Percentiles rank a stretch among this genome's conserved stretches.
These are phyloP conservation scores for Linyphia triangularis DNA, from an alignment of 2,888 invertebrate species.

Conservation along the genomic window DNA sequence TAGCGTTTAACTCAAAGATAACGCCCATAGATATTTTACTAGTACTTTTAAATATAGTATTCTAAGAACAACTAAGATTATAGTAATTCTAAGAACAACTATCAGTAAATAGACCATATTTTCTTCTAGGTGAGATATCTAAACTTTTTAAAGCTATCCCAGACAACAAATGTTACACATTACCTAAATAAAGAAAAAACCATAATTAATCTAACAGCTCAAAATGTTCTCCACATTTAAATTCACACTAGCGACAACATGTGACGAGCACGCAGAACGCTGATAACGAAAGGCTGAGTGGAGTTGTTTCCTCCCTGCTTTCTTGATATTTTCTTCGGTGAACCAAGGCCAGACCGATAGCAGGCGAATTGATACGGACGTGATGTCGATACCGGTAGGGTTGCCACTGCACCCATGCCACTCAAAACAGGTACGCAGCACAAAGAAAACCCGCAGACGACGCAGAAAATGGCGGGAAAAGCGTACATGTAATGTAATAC, in stretches of 20 bases:
- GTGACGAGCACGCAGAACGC: slow-evolving; percentile 55
- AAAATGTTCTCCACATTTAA: not conserved
- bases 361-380: slow-evolving; percentile 66
- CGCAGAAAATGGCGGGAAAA: slow-evolving; percentile 39
- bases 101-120: too few species aligned
- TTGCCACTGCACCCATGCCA: slow-evolving; percentile 57
- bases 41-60: too few species aligned
- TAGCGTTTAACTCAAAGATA: too few species aligned
- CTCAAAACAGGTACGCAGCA: slow-evolving; percentile 51
- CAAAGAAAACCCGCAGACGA: slow-evolving; percentile 10
- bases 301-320: slow-evolving; percentile 57
- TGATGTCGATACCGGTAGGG: slow-evolving; percentile 65
- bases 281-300: slow-evolving; percentile 60
- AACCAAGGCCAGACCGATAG: slow-evolving; percentile 71
- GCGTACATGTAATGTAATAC: slow-evolving; percentile 29
- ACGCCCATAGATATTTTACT: too few species aligned
- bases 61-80: too few species aligned
- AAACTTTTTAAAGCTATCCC: too few species aligned
- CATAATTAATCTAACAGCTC: not conserved
- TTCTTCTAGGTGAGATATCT: too few species aligned
- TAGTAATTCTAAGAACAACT: too few species aligned
- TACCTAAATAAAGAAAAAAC: not conserved
- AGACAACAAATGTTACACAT: too few species aligned
- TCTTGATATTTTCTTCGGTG: slow-evolving; percentile 42
- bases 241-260: slow-evolving; percentile 16